A percentile compares a stretch with the other conserved stretches of the same genome.
These are phyloP conservation scores for Drosophila mulleri DNA, from an alignment of 2,888 invertebrate species.

Conservation along the genomic window DNA sequence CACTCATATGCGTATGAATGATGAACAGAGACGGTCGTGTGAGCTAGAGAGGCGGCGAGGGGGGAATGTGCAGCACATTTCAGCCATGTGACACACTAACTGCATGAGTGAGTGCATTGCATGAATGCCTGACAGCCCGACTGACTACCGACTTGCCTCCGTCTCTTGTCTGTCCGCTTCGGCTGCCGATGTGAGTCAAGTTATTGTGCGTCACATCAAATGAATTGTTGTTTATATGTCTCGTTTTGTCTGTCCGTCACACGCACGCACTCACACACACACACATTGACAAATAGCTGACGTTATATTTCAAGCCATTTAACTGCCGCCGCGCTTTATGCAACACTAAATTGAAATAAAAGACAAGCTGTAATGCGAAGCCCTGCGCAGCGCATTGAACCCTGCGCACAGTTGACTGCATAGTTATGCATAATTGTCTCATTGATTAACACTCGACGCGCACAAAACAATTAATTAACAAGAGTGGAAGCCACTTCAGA, in stretches of 20 bases:
- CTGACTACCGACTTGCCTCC: neutral
- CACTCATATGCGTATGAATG: conserved; percentile 41
- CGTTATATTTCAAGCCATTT: conserved; percentile 63
- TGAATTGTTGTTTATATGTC: conserved; percentile 76
- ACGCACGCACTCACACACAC: conserved; percentile 27
- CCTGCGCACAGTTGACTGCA: neutral
- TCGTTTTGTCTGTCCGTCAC: conserved; percentile 37
- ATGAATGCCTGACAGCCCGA: conserved; percentile 51
- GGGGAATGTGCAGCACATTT: conserved; percentile 6
- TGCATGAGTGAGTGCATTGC: conserved; percentile 74
- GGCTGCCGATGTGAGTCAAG: conserved; percentile 31
- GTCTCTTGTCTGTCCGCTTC: neutral
- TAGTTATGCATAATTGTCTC: conserved; percentile 2
- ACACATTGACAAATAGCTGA: conserved; percentile 56
- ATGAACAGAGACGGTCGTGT: neutral
- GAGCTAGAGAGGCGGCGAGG: neutral
- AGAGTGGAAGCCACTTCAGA: neutral
- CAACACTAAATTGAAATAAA: conserved; percentile 72
- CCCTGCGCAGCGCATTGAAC: conserved; percentile 23
- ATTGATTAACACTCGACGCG: conserved; percentile 28
- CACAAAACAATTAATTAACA: conserved; percentile 14
- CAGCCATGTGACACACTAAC: conserved; percentile 61
- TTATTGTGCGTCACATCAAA: conserved; percentile 64
- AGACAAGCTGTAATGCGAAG: conserved; percentile 15
- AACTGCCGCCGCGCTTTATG: conserved; percentile 58